Percentiles rank a stretch among this genome's conserved stretches.
phyloP scores from a whole-genome alignment of 37 sponge, comb jelly and placozoan genomes.

The Agelas oroides region DNA sequence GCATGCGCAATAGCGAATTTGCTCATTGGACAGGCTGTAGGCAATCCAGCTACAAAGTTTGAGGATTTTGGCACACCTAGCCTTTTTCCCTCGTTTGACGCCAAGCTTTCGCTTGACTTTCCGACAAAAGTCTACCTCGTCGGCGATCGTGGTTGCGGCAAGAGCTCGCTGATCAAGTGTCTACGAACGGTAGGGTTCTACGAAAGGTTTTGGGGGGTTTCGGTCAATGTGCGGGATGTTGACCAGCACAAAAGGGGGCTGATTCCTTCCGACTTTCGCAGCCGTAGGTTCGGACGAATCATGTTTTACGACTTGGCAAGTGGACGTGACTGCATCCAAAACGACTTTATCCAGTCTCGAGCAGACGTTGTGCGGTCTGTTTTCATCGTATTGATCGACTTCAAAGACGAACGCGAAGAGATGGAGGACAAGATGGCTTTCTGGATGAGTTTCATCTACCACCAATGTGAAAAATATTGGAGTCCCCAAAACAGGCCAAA shows the following conservation, averaged over 20 bases:
- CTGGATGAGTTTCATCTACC: constrained; percentile 28
- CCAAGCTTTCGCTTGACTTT: no score
- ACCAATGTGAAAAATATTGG: not conserved
- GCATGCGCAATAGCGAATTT: not conserved
- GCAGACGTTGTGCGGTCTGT: constrained; percentile 6
- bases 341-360: not conserved
- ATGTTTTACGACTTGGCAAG: constrained; percentile 27
- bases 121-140: constrained; percentile 17
- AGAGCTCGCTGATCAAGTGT: constrained; percentile 46
- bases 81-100: not conserved
- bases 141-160: constrained; percentile 32
- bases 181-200: constrained; percentile 1
- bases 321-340: constrained; percentile 3
- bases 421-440: not conserved
- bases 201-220: no score
- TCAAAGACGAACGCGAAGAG: not conserved
- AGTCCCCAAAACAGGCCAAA: no score
- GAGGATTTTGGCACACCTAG: not conserved
- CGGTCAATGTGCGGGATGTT: no score
- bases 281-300: not conserved
- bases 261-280: constrained; percentile 10
- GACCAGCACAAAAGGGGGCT: constrained; percentile 16
- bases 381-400: constrained; percentile 27
- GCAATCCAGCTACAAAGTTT: constrained; percentile 1
- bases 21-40: not conserved